phyloP scores from a whole-genome alignment of 1,140 invertebrate genomes.

The Temnothorax nylanderi region DNA sequence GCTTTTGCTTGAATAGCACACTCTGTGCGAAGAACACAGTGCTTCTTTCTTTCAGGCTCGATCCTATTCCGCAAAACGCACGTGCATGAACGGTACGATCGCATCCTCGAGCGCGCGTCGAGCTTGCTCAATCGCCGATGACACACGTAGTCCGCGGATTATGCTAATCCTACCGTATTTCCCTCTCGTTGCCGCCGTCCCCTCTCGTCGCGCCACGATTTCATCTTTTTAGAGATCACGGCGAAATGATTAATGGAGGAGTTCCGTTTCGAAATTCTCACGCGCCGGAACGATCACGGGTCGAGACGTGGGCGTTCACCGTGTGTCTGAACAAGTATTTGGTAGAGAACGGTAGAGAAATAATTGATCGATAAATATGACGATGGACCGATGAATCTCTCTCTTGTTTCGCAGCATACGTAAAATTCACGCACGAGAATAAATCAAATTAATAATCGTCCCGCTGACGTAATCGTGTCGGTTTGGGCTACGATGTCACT shows the following conservation, averaged over 20 bases:
- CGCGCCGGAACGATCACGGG: neutral
- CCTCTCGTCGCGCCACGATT: conserved; percentile 37
- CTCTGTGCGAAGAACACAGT: conserved; percentile 29
- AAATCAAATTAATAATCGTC: neutral
- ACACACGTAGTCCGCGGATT: conserved; percentile 69
- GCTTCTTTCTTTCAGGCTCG: conserved; percentile 34
- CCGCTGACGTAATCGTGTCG: neutral
- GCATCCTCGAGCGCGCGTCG: conserved; percentile 36
- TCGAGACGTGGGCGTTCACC: conserved; percentile 11
- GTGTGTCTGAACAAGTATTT: neutral
- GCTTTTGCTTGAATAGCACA: conserved; percentile 24
- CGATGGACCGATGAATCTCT: neutral
- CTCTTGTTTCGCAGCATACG: neutral
- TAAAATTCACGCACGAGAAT: neutral
- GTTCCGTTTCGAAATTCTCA: conserved; percentile 74
- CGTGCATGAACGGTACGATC: neutral
- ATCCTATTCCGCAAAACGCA: conserved; percentile 13
- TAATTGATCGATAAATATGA: conserved; percentile 8
- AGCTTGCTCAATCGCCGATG: conserved; percentile 71
- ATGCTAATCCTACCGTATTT: conserved; percentile 72
- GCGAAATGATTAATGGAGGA: conserved; percentile 74
- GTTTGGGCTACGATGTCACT: neutral
- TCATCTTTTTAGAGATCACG: conserved; percentile 67
- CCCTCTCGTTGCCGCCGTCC: neutral
- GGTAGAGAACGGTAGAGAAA: conserved; percentile 1